These are phyloP conservation scores for Sibirionetta formosa DNA, from an alignment of 2,797 vertebrate species.

Conservation along the genomic window DNA sequence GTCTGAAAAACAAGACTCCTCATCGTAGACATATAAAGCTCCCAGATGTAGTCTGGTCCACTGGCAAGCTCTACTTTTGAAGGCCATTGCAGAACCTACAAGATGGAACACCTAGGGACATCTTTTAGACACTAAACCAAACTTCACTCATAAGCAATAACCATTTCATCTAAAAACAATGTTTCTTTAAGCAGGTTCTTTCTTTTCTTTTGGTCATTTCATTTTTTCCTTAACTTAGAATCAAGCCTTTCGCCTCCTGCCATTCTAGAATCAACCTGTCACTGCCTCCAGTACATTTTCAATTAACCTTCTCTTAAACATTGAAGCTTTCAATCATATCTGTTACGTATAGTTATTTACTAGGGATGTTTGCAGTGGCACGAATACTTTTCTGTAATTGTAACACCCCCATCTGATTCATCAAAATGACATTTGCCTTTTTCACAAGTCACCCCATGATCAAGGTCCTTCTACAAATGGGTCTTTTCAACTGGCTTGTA, in stretches of 20 bases:
- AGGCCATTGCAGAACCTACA: neutral
- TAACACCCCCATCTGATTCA: neutral
- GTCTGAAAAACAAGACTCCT: neutral
- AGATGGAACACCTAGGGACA: neutral
- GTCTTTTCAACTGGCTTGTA: neutral
- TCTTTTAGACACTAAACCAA: neutral
- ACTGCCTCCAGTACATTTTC: neutral
- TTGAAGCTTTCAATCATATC: rapidly evolving
- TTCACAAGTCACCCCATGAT: neutral
- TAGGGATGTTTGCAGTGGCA: neutral
- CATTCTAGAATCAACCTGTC: neutral
- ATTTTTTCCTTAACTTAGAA: neutral
- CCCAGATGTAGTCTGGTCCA: rapidly evolving
- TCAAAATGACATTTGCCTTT: neutral
- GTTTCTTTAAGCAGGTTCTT: neutral
- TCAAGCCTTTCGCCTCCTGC: neutral
- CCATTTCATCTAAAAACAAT: neutral
- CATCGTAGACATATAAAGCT: rapidly evolving
- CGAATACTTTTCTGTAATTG: neutral
- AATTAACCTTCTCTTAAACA: neutral
- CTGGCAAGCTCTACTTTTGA: rapidly evolving
- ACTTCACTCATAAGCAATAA: neutral
- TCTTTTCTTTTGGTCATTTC: neutral
- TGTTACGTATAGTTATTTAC: neutral
- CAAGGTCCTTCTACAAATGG: neutral